Evolutionary conservation across 2,113 vertebrate species (phyloP).

Genomic region (Paedocypris sp.): DNA sequence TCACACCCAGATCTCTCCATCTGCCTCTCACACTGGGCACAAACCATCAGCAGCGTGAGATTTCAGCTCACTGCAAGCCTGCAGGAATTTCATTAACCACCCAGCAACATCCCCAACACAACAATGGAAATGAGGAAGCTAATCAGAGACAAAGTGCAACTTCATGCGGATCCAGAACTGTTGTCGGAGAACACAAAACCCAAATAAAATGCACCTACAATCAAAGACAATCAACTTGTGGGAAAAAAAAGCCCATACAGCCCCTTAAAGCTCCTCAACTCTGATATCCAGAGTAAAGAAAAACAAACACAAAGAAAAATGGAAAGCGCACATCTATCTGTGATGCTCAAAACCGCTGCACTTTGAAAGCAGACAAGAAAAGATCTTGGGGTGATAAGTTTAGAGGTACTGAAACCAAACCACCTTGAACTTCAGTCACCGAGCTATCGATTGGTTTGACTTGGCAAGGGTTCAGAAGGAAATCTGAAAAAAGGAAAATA

Average conservation of each 20-base stretch:
- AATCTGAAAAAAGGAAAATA: constrained; percentile 7
- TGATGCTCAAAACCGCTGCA: constrained; percentile 10
- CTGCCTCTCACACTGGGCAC: constrained; percentile 45
- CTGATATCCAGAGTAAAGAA: too few species aligned
- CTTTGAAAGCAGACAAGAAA: constrained; percentile 22
- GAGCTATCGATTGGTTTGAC: constrained; percentile 42
- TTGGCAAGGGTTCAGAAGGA: constrained; percentile 36
- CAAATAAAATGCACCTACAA: too few species aligned
- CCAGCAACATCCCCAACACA: constrained; percentile 8
- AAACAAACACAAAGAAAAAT: too few species aligned
- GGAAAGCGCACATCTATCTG: neutral
- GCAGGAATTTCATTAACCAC: constrained; percentile 38
- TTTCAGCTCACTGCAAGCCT: constrained; percentile 37
- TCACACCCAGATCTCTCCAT: constrained; percentile 45
- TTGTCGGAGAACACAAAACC: too few species aligned
- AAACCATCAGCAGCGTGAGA: constrained; percentile 32
- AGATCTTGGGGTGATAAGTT: constrained; percentile 12
- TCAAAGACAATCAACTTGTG: too few species aligned
- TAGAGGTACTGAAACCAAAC: constrained; percentile 10
- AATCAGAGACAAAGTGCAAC: constrained; percentile 3
- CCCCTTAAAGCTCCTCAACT: too few species aligned
- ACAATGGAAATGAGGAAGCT: constrained; percentile 2
- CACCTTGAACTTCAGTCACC: constrained; percentile 30
- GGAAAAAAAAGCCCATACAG: too few species aligned
- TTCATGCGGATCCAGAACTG: neutral